phyloP scores from a whole-genome alignment of 2,113 vertebrate species.

The Gulo gulo region DNA sequence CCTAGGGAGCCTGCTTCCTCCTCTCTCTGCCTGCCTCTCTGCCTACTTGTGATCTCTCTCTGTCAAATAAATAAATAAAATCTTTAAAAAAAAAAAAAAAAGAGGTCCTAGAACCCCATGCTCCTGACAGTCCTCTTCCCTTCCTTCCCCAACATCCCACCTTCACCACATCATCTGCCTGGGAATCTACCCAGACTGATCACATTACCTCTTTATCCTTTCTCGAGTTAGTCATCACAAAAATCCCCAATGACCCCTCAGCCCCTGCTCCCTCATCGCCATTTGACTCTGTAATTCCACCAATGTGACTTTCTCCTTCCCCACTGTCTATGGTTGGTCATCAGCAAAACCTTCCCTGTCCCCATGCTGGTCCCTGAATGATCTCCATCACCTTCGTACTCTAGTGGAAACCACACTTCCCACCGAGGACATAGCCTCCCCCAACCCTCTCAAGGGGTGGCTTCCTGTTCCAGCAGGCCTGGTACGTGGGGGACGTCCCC shows the following conservation, averaged over 20 bases:
- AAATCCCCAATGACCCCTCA: background rate
- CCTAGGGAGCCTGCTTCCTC: too few species aligned
- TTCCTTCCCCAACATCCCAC: background rate
- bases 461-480: background rate
- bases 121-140: background rate
- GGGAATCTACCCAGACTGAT: background rate
- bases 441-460: background rate
- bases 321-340: too few species aligned
- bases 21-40: too few species aligned
- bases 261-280: background rate
- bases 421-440: rapidly evolving
- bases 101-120: rapidly evolving
- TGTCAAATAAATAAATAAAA: too few species aligned
- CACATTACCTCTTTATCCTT: background rate
- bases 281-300: background rate
- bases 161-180: background rate
- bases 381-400: too few species aligned
- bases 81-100: background rate
- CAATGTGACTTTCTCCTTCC: background rate
- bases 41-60: too few species aligned
- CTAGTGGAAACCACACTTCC: background rate
- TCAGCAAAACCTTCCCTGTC: background rate
- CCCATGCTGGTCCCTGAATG: rapidly evolving
- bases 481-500: background rate
- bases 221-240: background rate